Conservation (phyloP, 2,797 vertebrate species). For the Champsocephalus esox region DNA sequence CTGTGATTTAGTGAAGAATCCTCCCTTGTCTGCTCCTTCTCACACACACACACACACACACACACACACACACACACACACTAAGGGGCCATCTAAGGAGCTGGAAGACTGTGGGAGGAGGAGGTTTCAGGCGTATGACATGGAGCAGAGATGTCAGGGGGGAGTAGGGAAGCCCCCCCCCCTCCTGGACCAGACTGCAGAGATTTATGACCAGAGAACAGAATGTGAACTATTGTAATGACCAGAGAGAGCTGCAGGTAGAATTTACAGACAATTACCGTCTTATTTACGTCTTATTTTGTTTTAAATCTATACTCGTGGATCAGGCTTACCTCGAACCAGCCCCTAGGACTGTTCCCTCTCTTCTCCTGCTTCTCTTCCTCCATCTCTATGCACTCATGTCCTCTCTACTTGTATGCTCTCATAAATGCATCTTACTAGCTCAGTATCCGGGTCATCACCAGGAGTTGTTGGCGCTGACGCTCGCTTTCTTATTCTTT, state of each 20-base stretch:
- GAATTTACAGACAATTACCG: background rate
- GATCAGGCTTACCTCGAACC: too few species aligned
- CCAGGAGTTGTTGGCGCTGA: too few species aligned
- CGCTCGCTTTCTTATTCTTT: too few species aligned
- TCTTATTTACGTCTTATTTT: too few species aligned
- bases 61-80: slow-evolving; percentile 34
- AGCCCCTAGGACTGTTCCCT: too few species aligned
- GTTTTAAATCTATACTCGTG: too few species aligned
- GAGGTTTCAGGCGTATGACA: slow-evolving; percentile 73
- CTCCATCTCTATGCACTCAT: too few species aligned
- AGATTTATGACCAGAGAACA: slow-evolving; percentile 55
- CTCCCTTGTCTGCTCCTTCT: slow-evolving; percentile 62
- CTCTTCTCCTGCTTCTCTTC: too few species aligned
- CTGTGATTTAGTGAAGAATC: slow-evolving; percentile 55
- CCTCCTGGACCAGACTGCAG: slow-evolving; percentile 7
- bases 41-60: slow-evolving; percentile 40
- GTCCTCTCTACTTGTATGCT: too few species aligned
- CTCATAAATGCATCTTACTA: too few species aligned
- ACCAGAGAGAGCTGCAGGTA: slow-evolving; percentile 17
- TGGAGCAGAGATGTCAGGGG: slow-evolving; percentile 76
- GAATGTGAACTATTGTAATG: slow-evolving; percentile 46
- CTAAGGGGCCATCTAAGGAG: slow-evolving; percentile 77
- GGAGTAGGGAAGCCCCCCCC: slow-evolving; percentile 68
- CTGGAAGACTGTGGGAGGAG: slow-evolving; percentile 70
- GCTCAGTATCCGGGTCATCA: too few species aligned